phyloP scores from a whole-genome alignment of 23 tunicate genomes.

The Halocynthia roretzi region DNA sequence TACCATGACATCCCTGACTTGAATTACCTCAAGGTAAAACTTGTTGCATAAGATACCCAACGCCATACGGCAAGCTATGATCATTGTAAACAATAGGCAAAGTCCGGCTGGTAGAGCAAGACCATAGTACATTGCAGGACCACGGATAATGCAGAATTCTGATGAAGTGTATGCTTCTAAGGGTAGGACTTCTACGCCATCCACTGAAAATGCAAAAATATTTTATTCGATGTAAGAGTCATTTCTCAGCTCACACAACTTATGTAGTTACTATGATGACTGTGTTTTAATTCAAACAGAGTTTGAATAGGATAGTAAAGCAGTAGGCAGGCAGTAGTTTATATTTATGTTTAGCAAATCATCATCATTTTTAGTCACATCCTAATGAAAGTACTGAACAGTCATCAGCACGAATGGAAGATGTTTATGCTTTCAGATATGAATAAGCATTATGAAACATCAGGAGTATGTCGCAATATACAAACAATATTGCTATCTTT shows the following conservation, averaged over 20 bases:
- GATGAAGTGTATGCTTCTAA: conserved; percentile 9
- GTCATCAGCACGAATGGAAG: neutral
- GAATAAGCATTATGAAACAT: no score
- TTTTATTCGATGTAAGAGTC: neutral
- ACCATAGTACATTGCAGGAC: conserved; percentile 10
- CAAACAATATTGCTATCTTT: neutral
- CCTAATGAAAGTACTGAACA: neutral
- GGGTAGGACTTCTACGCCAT: conserved; percentile 3
- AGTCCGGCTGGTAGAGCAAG: conserved; percentile 10
- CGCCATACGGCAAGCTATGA: neutral
- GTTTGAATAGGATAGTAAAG: no score
- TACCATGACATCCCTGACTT: no score
- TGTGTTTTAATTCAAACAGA: no score
- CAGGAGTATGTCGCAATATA: no score
- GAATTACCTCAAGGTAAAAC: no score
- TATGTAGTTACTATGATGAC: no score
- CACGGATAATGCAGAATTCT: conserved; percentile 3
- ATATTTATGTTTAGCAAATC: no score
- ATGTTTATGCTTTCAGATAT: neutral
- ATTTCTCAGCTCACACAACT: no score
- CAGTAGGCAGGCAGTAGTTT: no score
- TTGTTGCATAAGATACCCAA: no score
- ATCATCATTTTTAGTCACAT: no score
- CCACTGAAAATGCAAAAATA: neutral
- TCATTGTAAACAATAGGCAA: conserved; percentile 1